Base-by-base conservation (phyloP, 2,888 invertebrate genomes). In the Phyto melanocephala region DNA sequence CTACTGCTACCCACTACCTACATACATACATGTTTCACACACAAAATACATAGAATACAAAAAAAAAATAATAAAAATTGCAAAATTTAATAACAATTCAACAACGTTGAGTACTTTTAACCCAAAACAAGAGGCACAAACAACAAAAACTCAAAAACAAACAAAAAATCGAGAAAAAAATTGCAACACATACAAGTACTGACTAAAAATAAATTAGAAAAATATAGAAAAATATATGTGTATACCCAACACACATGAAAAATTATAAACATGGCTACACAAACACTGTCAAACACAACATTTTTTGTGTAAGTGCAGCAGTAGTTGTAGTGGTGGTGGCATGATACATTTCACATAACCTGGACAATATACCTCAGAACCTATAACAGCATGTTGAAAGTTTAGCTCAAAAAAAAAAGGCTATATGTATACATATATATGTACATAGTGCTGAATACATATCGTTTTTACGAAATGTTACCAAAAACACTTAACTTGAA, bases 1-100 rank as follows among this genome's bases (percentile, higher is more conserved):
- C 28, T 35, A 50, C 58, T 74, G 33, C 58, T 47, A 62, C 50
- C 75, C 62, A 70, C 71, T 54, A 54, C 50, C 50, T 10, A 33
- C 37, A 65, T 35, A 28, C 17, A 67, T n/a, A 40, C 6, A 28
- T 6, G 6, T 6, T 28, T 28, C 28, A 28, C 6, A 28, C 3
- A 28, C 3, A 28, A 28, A 5, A 28, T 28, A 6, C 28, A 28
- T 6, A 24, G 33, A 65, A 35, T 15, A 63, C 24, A 65, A 71
- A 56, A 47, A 71, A 17, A 67, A 77, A n/a, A 62, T 77, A 76
- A 81, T 72, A 77, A 79, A 82, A 82, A 82, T 82, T 71, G 79
- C 72, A 79, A 82, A 82, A 82, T 82, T 82, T 82, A 79, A 76
- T 82, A 82, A 79, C 79, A 82, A 82, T 71, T 82, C 79, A 82